phyloP scores from a whole-genome alignment of 2,888 invertebrate genomes.

The Lacanobia wlatinum region DNA sequence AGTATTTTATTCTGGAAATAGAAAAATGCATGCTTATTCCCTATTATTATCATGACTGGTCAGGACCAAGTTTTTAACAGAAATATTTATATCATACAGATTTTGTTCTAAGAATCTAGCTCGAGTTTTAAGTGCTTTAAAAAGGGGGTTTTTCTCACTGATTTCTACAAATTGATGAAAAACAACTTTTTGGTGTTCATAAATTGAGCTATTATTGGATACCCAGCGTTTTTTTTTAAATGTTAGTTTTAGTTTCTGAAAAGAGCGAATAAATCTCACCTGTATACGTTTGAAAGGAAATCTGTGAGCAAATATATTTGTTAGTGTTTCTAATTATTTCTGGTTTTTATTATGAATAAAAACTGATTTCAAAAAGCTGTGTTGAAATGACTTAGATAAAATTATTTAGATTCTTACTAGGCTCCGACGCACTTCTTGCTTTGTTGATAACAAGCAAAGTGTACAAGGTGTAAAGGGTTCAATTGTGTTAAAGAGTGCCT shows the following conservation, averaged over 20 bases:
- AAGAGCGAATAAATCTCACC: too few species aligned
- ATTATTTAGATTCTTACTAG: neutral
- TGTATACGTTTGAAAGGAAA: neutral
- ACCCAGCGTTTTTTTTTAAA: neutral
- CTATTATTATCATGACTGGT: neutral
- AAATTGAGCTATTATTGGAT: neutral
- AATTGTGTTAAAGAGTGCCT: too few species aligned
- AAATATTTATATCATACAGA: conserved; percentile 1
- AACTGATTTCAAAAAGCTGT: neutral
- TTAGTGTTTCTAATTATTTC: neutral
- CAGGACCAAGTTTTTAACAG: conserved; percentile 2
- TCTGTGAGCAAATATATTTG: neutral
- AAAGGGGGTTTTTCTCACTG: neutral
- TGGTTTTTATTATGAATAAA: neutral
- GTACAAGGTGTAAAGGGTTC: too few species aligned
- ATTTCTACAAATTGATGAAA: neutral
- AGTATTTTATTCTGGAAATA: too few species aligned
- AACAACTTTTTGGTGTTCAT: neutral
- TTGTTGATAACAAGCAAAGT: neutral
- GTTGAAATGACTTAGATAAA: neutral
- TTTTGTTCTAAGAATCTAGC: conserved; percentile 1
- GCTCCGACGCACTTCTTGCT: neutral
- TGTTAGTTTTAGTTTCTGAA: too few species aligned
- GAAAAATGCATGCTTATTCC: too few species aligned
- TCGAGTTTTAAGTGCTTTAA: neutral